Evolutionary conservation across 2,797 vertebrate genomes (phyloP), one percentile per base, ranked within the genome.

Genomic region (Tachyglossus aculeatus): DNA sequence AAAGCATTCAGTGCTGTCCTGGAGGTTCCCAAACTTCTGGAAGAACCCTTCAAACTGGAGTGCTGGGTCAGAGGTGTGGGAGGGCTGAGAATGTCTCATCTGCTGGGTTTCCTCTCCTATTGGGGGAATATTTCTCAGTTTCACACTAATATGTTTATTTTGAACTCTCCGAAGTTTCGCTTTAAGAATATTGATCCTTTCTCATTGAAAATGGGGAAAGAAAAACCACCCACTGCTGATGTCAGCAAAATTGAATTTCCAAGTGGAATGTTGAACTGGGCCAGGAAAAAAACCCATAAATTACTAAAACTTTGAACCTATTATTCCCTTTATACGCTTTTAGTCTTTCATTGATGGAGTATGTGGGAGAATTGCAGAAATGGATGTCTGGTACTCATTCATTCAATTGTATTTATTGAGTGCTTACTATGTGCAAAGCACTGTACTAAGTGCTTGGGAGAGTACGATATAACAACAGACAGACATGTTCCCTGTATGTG

Each of bases 311-410:
- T 47, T 41, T 58, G 34, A 34, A 32, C 37, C 29, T n/a, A 27
- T 71, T 51, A 63, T 68, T 55, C 59, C 55, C 33, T 71, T 80
- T 73, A 81, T 71, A 72, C 74, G 34, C 37, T 48, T 6, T 65
- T 71, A 55, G 50, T 67, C 31, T 66, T 72, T 57, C 67, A 71
- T 59, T 68, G 54, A 56, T 65, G 25, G 14, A 62, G 64, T 51
- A 43, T 50, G 67, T 4, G 3, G 2, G 6, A 22, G 51, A 41
- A 7, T n/a, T 21, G 29, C 48, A 55, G 9, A 3, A 14, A 3
- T 24, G 9, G 7, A 25, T 19, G 13, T 6, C 3, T 1, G 13
- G 21, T 41, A 19, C 32, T 56, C 18, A 37, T n/a, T n/a, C n/a
- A n/a, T n/a, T n/a, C n/a, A n/a, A n/a, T n/a, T n/a, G n/a, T n/a